Percentiles rank a stretch among this genome's conserved stretches.
These are phyloP conservation scores for Spinus olivaceus DNA, from an alignment of 2,797 vertebrate species.

Conservation along the genomic window DNA sequence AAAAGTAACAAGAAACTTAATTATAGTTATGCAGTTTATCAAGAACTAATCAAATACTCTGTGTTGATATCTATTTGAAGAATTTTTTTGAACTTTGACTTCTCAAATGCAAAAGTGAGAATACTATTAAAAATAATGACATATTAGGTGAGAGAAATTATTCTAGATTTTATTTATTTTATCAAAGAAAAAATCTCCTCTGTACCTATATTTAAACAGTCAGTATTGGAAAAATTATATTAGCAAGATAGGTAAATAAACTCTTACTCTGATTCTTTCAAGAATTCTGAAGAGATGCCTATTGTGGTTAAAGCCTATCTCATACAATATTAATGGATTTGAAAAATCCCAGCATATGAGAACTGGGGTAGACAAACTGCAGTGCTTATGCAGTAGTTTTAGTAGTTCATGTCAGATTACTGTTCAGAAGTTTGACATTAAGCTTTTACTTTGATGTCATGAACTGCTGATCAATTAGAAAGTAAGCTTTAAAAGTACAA, in stretches of 20 bases:
- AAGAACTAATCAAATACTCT: neutral
- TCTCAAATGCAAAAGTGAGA: neutral
- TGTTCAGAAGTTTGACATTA: neutral
- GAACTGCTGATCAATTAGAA: constrained; percentile 9
- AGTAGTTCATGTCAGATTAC: neutral
- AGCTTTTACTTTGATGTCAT: constrained; percentile 1
- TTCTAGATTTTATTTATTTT: neutral
- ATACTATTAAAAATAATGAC: neutral
- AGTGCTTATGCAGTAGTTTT: neutral
- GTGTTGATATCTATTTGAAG: neutral
- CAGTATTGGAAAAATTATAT: neutral
- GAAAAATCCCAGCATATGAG: neutral
- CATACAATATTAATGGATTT: neutral
- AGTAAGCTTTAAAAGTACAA: neutral
- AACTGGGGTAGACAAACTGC: neutral
- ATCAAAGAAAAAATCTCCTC: neutral
- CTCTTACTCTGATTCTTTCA: neutral
- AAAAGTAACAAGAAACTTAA: neutral
- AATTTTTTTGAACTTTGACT: neutral
- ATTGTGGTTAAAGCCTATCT: neutral
- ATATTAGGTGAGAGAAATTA: neutral
- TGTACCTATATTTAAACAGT: neutral
- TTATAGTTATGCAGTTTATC: neutral
- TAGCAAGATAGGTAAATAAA: neutral
- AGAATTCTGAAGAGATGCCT: neutral